Conservation (phyloP, 2,888 invertebrate species). For the Amorpha juglandis region DNA sequence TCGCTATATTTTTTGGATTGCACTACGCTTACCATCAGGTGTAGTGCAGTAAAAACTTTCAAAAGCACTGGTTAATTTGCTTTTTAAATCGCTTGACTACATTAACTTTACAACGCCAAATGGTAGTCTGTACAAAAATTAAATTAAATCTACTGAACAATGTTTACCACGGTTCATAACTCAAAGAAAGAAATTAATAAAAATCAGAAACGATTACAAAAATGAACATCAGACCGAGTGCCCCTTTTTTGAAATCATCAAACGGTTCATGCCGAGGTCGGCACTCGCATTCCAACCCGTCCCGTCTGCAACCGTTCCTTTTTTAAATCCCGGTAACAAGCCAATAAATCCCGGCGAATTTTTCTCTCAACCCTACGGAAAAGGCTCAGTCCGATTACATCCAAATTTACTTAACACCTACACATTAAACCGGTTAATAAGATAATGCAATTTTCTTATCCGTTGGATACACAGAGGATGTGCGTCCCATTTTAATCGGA, state of each 20-base stretch:
- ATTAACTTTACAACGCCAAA: neutral
- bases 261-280: constrained; percentile 57
- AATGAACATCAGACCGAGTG: constrained; percentile 67
- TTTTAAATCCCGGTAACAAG: constrained; percentile 83
- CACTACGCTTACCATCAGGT: too few relatives aligned
- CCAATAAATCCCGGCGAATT: constrained; percentile 83
- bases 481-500: constrained; percentile 73
- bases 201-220: constrained; percentile 68
- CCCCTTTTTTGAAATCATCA: constrained; percentile 63
- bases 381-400: constrained; percentile 82
- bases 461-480: constrained; percentile 50
- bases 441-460: constrained; percentile 79
- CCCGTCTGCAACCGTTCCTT: constrained; percentile 69
- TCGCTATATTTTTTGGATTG: too few relatives aligned
- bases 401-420: constrained; percentile 84
- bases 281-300: constrained; percentile 65
- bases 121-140: constrained; percentile 15
- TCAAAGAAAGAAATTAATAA: constrained; percentile 46
- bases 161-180: constrained; percentile 25
- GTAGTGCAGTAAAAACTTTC: too few relatives aligned
- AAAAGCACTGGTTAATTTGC: too few relatives aligned
- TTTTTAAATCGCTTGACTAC: neutral
- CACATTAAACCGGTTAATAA: constrained; percentile 78
- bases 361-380: constrained; percentile 70
- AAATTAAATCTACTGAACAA: constrained; percentile 32